Percentiles rank a stretch among this genome's conserved stretches.
Evolutionary conservation across 2,797 vertebrate species (phyloP).

Genomic region (Sebastes itinus): DNA sequence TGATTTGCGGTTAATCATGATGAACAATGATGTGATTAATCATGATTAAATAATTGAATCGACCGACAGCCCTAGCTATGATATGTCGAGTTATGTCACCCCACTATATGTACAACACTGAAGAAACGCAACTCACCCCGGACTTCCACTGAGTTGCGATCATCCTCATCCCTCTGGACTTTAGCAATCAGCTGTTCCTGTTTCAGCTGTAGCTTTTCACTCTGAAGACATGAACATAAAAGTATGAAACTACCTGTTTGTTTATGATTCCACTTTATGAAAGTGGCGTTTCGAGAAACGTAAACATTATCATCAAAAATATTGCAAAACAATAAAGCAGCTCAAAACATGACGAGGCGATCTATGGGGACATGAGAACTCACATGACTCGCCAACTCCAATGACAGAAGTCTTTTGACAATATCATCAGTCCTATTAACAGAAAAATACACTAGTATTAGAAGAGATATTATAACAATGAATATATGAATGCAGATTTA

Average conservation of each 20-base stretch:
- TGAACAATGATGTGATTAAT: too few relatives aligned
- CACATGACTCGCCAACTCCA: conserved; percentile 93
- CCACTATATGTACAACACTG: not conserved
- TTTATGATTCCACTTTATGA: not conserved
- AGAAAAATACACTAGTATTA: conserved; percentile 34
- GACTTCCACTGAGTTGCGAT: conserved; percentile 88
- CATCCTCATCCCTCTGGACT: conserved; percentile 85
- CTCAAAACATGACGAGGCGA: not conserved
- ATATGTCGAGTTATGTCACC: too few relatives aligned
- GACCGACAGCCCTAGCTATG: too few relatives aligned
- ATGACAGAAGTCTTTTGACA: conserved; percentile 88
- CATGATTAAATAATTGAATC: too few relatives aligned
- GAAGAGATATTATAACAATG: not conserved
- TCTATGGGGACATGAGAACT: conserved; percentile 51
- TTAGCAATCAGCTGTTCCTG: conserved; percentile 88
- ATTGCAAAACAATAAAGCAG: not conserved
- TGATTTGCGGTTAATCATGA: too few relatives aligned
- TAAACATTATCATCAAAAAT: not conserved
- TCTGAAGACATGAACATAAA: conserved; percentile 73
- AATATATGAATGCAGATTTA: not conserved
- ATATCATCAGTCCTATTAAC: conserved; percentile 87
- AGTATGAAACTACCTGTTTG: not conserved
- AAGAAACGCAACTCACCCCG: conserved; percentile 78
- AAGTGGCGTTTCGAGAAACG: not conserved
- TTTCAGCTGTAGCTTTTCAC: conserved; percentile 89